Base-by-base conservation (phyloP, 2,888 invertebrate genomes). In the Hypomecis atomaria region DNA sequence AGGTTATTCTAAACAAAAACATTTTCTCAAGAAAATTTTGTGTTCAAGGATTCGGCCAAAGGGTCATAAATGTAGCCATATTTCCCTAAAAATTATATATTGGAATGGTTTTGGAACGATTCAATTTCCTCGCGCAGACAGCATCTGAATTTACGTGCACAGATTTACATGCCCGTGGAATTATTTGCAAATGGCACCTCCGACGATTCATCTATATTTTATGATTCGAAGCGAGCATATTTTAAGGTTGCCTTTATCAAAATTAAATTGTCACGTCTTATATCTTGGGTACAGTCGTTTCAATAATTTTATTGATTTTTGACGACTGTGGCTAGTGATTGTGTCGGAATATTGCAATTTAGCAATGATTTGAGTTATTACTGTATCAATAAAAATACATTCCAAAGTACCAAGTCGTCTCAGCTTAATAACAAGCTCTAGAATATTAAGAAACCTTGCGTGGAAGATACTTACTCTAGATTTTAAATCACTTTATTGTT, bases 101-200 rank as follows among this genome's bases (percentile, higher is more conserved):
- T 83, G 87, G 82, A 83, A 87, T 87, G 87, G 86, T 88, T 85
- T 85, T 87, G 83, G 83, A 88, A 88, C 89, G 87, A 89, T 92
- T 90, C 90, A 90, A 92, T 92, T 91, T 91, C 92, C 91, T 86
- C 84, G 86, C 87, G 86, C 87, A 89, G 90, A 90, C 91, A 92
- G 90, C 84, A 82, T 77, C 79, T 81, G 83, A 89, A 92, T 92
- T 90, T 92, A 92, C 90, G 90, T 87, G 89, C 87, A 82, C 88
- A 86, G 88, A 90, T 92, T 90, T 90, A 90, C 88, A 89, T 88
- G 85, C 85, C 87, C 83, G 83, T 85, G 86, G 87, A 90, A 90
- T 90, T 89, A 89, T 90, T 90, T 87, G 84, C 86, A 89, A 90
- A 89, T 85, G 86, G 84, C 83, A 85, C 84, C 84, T 84, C 83